These are phyloP conservation scores for Drosophila setifemur DNA, from an alignment of 1,140 invertebrate species.

Conservation along the genomic window DNA sequence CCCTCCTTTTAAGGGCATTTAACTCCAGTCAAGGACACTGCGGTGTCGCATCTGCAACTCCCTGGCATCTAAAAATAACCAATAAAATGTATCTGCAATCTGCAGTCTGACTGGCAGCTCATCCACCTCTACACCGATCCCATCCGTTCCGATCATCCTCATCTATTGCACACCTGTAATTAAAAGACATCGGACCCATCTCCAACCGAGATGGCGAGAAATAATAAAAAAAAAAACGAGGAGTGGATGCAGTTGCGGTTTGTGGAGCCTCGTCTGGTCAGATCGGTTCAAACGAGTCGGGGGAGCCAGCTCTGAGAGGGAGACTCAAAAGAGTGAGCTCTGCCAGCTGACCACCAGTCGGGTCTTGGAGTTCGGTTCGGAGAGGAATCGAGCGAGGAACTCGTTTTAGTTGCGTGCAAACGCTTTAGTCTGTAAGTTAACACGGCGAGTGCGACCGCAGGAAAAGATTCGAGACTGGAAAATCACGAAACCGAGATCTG, in stretches of 20 bases:
- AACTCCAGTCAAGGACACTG: background rate
- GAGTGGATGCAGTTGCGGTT: background rate
- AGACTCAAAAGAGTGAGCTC: constrained; percentile 1
- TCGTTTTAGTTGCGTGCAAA: constrained; percentile 79
- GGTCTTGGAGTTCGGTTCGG: constrained; percentile 24
- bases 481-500: constrained; percentile 28
- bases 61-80: constrained; percentile 25
- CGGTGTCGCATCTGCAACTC: constrained; percentile 2
- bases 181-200: constrained; percentile 40
- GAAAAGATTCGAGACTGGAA: constrained; percentile 3
- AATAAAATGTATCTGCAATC: constrained; percentile 1
- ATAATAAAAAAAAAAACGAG: no score
- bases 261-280: background rate
- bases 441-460: constrained; percentile 63
- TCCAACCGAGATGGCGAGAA: background rate
- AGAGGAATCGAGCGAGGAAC: constrained; percentile 64
- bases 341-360: constrained; percentile 62
- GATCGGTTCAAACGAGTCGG: constrained; percentile 54
- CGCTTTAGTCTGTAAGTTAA: constrained; percentile 79
- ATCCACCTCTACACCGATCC: no score
- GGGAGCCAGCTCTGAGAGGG: constrained; percentile 1
- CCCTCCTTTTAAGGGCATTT: background rate
- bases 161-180: constrained; percentile 49
- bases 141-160: constrained; percentile 15
- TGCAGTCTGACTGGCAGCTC: constrained; percentile 1